Base-by-base conservation (phyloP, 1,140 invertebrate genomes). In the Brachionus rubens region DNA sequence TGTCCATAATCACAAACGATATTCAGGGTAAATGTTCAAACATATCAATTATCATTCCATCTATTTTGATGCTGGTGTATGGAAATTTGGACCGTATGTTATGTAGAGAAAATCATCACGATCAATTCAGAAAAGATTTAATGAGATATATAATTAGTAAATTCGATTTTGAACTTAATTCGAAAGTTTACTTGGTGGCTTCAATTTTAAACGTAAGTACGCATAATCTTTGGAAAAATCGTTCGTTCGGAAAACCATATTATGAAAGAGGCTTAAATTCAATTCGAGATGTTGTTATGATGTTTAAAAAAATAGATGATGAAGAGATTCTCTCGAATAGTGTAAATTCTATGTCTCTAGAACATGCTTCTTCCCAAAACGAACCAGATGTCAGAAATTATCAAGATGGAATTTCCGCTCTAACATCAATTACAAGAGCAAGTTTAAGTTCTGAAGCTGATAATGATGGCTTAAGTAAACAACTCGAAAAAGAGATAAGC, bases 131-230 rank as follows among this genome's bases (percentile, higher is more conserved):
- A 54, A 54, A 54, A 24, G 26, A 24, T 54, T 54, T 54, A 26
- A 54, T 54, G 50, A 28, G 26, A 54, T 21, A 54, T 26, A 28
- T 59, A 59, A 40, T 59, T 19, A 19, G 28, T 36, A 59, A 59
- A 59, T 59, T 59, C 21, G 56, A 59, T 16, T 36, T 36, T 59
- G 33, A 59, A 59, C 36, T 59, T 36, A 19, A 59, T 40, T 36
- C 56, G 19, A n/a, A 59, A 2, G 52, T 59, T 12, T 40, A 59
- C 19, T 59, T 59, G 36, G 30, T 59, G n/a, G 14, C 33, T 36
- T 30, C 30, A 1, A 3, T 40, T 59, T 59, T 59, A 59, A 59
- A 59, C 36, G 1, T 59, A 6, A 24, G 16, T 19, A 59, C 56
- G 16, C 56, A 59, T 19, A 3, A 3, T n/a, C 33, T 19, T 14